Evolutionary conservation across 2,888 invertebrate species (phyloP).

Genomic region (Hypsopygia costalis): DNA sequence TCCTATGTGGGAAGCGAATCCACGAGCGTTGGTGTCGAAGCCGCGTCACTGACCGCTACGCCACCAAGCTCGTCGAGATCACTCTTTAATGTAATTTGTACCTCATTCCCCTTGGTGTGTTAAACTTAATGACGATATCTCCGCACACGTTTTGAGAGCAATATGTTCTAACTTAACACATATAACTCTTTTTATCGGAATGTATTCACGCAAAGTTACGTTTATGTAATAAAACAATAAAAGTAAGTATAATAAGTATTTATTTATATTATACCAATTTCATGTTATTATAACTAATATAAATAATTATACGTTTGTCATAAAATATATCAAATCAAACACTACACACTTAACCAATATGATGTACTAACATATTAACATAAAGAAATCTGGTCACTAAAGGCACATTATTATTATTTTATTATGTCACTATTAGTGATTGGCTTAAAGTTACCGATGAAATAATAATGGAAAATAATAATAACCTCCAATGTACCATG

Average conservation of each 20-base stretch:
- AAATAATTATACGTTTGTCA: conserved; percentile 21
- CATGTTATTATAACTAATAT: conserved; percentile 17
- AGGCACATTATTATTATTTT: conserved; percentile 40
- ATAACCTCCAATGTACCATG: conserved; percentile 35
- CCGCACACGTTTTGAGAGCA: too few relatives aligned
- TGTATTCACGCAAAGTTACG: too few relatives aligned
- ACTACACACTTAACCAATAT: conserved; percentile 29
- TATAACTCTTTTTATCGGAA: too few relatives aligned
- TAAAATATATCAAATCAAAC: conserved; percentile 32
- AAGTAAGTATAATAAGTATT: not conserved
- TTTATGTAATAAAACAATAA: too few relatives aligned
- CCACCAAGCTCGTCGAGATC: too few relatives aligned
- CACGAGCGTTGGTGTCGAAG: too few relatives aligned
- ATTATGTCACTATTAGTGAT: conserved; percentile 34
- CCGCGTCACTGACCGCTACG: too few relatives aligned
- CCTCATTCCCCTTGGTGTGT: too few relatives aligned
- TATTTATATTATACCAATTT: conserved; percentile 18
- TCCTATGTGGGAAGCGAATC: too few relatives aligned
- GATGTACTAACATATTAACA: conserved; percentile 43
- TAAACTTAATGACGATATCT: too few relatives aligned
- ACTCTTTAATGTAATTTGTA: too few relatives aligned
- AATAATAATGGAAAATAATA: conserved; percentile 38
- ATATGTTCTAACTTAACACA: too few relatives aligned
- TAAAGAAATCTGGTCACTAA: conserved; percentile 44
- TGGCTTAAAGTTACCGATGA: conserved; percentile 34